Evolutionary conservation across 2,888 invertebrate species (phyloP), one percentile per base, ranked within the genome.

Genomic region (Azorinus chamasolen): DNA sequence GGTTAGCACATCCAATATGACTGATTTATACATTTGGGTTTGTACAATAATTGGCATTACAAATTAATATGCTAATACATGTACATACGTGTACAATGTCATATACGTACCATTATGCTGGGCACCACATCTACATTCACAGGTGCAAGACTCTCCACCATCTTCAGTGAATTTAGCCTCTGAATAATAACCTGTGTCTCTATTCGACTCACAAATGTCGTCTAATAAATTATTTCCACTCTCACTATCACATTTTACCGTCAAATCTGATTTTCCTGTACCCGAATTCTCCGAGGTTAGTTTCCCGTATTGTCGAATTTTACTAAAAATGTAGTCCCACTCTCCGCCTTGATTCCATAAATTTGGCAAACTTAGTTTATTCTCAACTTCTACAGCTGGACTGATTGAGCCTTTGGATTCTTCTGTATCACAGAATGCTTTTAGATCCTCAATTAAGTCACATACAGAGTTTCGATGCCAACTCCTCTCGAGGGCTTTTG

Each of bases 371-470:
- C 77, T 71, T 22, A 70, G 58, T 55, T 50, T 68, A 58, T 61
- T 79, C 37, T 72, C 66, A 20, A 48, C 55, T 48, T 68, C 46
- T 48, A 58, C 48, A 62, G n/a, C 51, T 54, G 57, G 48, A 51
- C 51, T 65, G 48, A 48, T 69, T 79, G 74, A 59, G 68, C 64
- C 54, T 45, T 66, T 48, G 41, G 48, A 27, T 45, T 77, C 74
- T 43, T 82, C 88, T 20, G 79, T 87, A 87, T 89, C 88, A 88
- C 90, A 89, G 89, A 86, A 86, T 16, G 87, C 83, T 76, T 87
- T 86, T 46, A 90, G 80, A 76, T 90, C 90, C 50, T 83, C 83
- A 53, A 89, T 87, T 48, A 89, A 87, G 83, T 90, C 90, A 83
- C 87, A 86, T 74, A 87, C 88, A 22, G 89, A 89, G 25, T 84